These are phyloP conservation scores for Agrypnus murinus DNA, from an alignment of 2,888 invertebrate genomes.

Conservation along the genomic window DNA sequence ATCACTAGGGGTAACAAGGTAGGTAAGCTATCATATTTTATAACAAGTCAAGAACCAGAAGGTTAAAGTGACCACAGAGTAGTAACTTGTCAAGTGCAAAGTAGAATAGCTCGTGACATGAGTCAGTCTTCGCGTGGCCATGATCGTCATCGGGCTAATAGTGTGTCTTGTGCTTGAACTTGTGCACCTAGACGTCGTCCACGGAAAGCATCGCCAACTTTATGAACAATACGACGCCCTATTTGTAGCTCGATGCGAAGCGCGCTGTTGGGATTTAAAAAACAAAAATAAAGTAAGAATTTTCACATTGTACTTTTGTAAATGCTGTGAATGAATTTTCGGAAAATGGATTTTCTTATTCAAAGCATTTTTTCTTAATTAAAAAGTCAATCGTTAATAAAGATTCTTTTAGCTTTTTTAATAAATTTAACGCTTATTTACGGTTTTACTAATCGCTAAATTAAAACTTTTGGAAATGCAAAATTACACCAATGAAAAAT, in stretches of 20 bases:
- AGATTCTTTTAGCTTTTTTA: too few relatives aligned
- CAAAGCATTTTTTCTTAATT: too few relatives aligned
- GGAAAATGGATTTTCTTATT: neutral
- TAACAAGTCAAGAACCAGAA: conserved; percentile 38
- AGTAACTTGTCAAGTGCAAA: conserved; percentile 59
- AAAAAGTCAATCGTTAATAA: too few relatives aligned
- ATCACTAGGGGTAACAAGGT: conserved; percentile 34
- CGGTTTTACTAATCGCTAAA: too few relatives aligned
- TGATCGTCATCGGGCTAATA: conserved; percentile 53
- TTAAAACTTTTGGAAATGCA: too few relatives aligned
- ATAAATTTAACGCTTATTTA: too few relatives aligned
- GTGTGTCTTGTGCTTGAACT: conserved; percentile 53
- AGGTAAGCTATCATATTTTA: conserved; percentile 24
- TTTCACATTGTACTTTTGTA: too few relatives aligned
- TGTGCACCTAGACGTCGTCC: conserved; percentile 64
- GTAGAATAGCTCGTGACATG: conserved; percentile 59
- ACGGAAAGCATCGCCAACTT: conserved; percentile 70
- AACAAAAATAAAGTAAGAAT: conserved; percentile 57
- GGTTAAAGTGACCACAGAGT: conserved; percentile 56
- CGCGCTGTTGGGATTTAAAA: conserved; percentile 72
- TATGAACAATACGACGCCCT: conserved; percentile 73
- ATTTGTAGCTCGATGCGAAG: conserved; percentile 77
- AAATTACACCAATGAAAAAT: too few relatives aligned
- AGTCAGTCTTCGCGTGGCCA: conserved; percentile 58
- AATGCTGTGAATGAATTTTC: too few relatives aligned